Base-by-base conservation (phyloP, 2,888 invertebrate genomes). In the Antheraea yamamai region DNA sequence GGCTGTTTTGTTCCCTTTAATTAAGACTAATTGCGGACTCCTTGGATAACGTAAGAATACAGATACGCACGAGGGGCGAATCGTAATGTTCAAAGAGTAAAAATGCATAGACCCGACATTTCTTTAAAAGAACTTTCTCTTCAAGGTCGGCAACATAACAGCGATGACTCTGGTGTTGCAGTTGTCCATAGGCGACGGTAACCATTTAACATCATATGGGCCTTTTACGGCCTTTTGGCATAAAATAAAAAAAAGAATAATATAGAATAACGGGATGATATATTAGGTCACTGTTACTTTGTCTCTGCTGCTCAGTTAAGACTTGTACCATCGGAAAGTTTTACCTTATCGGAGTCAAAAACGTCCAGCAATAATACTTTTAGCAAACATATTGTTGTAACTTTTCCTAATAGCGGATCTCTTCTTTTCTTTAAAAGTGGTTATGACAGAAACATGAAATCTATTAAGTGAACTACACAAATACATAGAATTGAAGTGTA, bases 11-110 rank as follows among this genome's bases (percentile, higher is more conserved):
- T 81, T 81, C 79, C 79, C 83, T 81, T 84, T 91, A 92, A 92
- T 92, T 91, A 89, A 89, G 91, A 92, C 87, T 92, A 91, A 92
- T 92, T 90, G 90, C 88, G 81, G 82, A 81, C 83, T 85, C 85
- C 86, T 85, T 81, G 82, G 84, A 81, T 80, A 74, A 51, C 68
- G 51, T 72, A 75, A 72, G 76, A 76, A 76, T 76, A 76, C 76
- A 72, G 76, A 76, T 76, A 70, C 75, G 72, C 55, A 72, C 75
- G 75, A 75, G 75, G 75, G 75, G 73, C 51, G 73, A 75, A 75
- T 75, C 30, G 70, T 68, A 75, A 75, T 75, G 30, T 52, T 39
- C 35, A 39, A 20, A 72, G 72, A 47, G 30, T 35, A 73, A 30
- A 23, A 35, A 72, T 20, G 12, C 51, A 61, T 16, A 55, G 51